These are phyloP conservation scores for Zaprionus lachaisei DNA, from an alignment of 1,140 invertebrate species.

Conservation along the genomic window DNA sequence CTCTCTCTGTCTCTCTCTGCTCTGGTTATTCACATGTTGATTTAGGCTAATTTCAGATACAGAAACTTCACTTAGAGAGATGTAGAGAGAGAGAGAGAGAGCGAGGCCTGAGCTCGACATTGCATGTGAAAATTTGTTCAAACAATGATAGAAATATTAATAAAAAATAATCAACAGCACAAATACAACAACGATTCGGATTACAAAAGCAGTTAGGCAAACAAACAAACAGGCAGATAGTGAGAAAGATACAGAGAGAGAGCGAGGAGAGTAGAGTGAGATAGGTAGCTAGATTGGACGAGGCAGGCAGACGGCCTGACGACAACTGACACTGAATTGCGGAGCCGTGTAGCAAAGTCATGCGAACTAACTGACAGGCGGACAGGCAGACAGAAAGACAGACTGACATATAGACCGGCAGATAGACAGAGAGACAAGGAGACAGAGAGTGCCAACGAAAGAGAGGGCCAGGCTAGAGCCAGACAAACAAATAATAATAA, in stretches of 20 bases:
- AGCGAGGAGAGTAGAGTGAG: neutral
- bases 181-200: slow-evolving; percentile 68
- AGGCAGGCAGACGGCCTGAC: slow-evolving; percentile 68
- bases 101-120: slow-evolving; percentile 6
- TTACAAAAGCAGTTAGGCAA: slow-evolving; percentile 79
- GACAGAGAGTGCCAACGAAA: slow-evolving; percentile 9
- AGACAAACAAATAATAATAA: slow-evolving; percentile 82
- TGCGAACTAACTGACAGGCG: slow-evolving; percentile 50
- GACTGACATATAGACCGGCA: slow-evolving; percentile 24
- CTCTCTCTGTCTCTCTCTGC: slow-evolving; percentile 1
- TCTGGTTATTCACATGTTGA: slow-evolving; percentile 42
- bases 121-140: slow-evolving; percentile 79
- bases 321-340: slow-evolving; percentile 67
- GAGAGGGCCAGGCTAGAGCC: slow-evolving; percentile 37
- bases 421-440: neutral
- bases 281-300: slow-evolving; percentile 4
- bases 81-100: neutral
- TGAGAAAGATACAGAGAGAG: neutral
- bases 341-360: slow-evolving; percentile 46
- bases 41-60: slow-evolving; percentile 70
- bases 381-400: slow-evolving; percentile 27
- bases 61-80: neutral
- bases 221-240: slow-evolving; percentile 63
- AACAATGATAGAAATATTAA: slow-evolving; percentile 64
- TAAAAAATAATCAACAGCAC: slow-evolving; percentile 79